Base-by-base conservation (phyloP, 1,140 invertebrate genomes). In the Nasonia vitripennis region DNA sequence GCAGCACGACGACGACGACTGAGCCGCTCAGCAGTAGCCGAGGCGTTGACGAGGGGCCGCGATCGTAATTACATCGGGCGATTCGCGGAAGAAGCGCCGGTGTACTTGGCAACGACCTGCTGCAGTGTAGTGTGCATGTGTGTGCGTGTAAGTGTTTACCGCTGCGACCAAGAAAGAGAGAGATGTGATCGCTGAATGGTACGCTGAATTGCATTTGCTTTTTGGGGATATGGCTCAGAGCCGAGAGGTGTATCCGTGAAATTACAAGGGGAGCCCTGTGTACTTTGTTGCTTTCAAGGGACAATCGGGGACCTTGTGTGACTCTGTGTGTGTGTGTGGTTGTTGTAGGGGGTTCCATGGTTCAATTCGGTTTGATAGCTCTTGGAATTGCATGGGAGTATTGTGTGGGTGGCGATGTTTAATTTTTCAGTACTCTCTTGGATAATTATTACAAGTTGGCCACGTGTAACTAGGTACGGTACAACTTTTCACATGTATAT, bases 51-150 rank as follows among this genome's bases (percentile, higher is more conserved):
- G 74, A 62, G 55, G 34, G 31, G 45, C 45, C n/a, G 45, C 48
- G 41, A 83, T 83, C 74, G 81, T 78, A 83, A 83, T 78, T 75
- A 78, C 55, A 77, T 78, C 81, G 74, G 20, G 51, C 51, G 81
- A 77, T 83, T 83, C 74, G 74, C 37, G 81, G 74, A 83, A 83
- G 68, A 6, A 68, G 3, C 17, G 45, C 31, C 11, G 12, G 71
- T 34, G 31, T 34, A 75, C 71, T 83, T 83, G 71, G 81, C 81
- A 83, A 7, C 55, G 55, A 62, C 14, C 55, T 55, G 51, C 51
- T 20, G 51, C 17, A 55, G 51, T 17, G 4, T 55, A 55, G 51
- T 20, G 4, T 9, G 4, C 71, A n/a, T 41, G 31, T 17, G 20
- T 80, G 34, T 17, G 27, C 45, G 41, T 37, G 41, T 23, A 20